Evolutionary conservation across 2,113 vertebrate species (phyloP).

Genomic region (mouse (Mus musculus)): DNA sequence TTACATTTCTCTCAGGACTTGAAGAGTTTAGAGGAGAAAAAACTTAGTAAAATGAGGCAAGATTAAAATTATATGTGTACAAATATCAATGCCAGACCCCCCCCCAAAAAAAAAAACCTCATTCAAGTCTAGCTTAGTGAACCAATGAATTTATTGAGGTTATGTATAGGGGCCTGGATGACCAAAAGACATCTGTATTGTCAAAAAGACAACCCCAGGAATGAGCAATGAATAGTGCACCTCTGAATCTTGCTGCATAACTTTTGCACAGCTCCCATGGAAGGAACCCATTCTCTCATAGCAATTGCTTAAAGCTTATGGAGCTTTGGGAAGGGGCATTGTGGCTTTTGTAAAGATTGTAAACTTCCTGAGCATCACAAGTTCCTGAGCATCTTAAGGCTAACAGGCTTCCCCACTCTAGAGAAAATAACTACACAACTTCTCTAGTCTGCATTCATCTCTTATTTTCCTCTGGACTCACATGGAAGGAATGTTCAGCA

Average conservation of each 20-base stretch:
- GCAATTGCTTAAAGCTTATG: background rate
- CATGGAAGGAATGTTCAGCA: background rate
- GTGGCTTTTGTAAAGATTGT: background rate
- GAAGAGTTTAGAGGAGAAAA: background rate
- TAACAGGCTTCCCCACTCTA: background rate
- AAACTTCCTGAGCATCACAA: background rate
- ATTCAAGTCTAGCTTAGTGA: background rate
- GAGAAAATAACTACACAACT: background rate
- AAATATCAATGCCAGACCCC: background rate
- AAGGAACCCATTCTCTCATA: background rate
- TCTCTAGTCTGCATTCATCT: background rate
- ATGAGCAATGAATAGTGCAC: background rate
- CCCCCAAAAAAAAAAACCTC: too few relatives aligned
- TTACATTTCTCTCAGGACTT: background rate
- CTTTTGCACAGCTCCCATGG: background rate
- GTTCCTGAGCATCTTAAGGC: background rate
- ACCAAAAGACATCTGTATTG: background rate
- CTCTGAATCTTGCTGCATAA: background rate
- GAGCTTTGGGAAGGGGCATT: background rate
- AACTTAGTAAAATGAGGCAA: background rate
- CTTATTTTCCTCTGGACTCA: constrained; percentile 6
- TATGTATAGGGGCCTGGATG: background rate
- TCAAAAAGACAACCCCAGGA: background rate
- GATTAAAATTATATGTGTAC: background rate
- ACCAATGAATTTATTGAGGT: background rate